Evolutionary conservation across 2,113 vertebrate genomes (phyloP).

Genomic region (Cryptomyrus ogoouensis): DNA sequence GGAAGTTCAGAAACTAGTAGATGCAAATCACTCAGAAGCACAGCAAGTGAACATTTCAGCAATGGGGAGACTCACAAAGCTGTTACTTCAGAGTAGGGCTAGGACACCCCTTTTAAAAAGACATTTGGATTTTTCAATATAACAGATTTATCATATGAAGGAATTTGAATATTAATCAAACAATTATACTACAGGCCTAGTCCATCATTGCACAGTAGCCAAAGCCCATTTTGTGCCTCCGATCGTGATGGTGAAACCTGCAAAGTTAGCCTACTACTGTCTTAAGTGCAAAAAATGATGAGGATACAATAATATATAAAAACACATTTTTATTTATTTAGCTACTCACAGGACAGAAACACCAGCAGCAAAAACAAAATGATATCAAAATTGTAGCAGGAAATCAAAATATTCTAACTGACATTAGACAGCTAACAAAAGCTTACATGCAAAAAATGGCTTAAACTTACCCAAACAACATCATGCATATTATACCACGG

Average conservation of each 20-base stretch:
- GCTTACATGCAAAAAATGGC: neutral
- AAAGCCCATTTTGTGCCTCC: neutral
- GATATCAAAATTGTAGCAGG: neutral
- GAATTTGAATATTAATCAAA: neutral
- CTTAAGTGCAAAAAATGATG: neutral
- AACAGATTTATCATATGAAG: neutral
- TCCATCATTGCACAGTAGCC: neutral
- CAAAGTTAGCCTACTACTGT: neutral
- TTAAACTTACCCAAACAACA: neutral
- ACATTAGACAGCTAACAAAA: neutral
- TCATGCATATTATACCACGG: neutral
- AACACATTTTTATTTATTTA: neutral
- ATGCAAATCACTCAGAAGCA: neutral
- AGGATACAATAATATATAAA: neutral
- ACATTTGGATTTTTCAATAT: neutral
- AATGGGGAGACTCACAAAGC: neutral
- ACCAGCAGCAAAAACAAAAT: neutral
- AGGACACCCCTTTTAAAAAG: neutral
- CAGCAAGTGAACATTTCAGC: neutral
- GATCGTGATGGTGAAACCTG: neutral
- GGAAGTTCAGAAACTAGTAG: neutral
- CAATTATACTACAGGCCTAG: neutral
- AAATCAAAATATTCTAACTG: neutral
- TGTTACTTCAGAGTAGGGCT: neutral
- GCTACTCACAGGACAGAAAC: neutral